Percentiles rank a stretch among this genome's conserved stretches.
These are phyloP conservation scores for Mastigias papua DNA, from an alignment of 30 jellyfish, hydroid and myxozoan species.

Conservation along the genomic window DNA sequence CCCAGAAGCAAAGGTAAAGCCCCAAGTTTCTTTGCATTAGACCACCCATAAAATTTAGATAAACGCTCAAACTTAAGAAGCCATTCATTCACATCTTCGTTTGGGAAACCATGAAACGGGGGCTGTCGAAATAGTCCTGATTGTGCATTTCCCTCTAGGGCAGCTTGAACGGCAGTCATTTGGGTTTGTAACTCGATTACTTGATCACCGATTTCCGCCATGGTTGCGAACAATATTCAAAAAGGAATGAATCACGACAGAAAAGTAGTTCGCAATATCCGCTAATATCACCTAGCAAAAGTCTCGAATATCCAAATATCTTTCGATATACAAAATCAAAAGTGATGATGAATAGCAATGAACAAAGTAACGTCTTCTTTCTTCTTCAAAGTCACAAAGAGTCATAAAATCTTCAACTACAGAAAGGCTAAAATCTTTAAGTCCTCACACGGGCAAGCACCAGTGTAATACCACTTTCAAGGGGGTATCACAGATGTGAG, in stretches of 20 bases:
- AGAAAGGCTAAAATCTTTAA: neutral
- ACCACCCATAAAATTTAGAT: constrained; percentile 25
- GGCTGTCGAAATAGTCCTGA: neutral
- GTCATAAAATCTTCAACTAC: neutral
- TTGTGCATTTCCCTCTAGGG: constrained; percentile 20
- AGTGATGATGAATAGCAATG: neutral
- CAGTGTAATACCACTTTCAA: neutral
- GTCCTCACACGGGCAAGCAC: neutral
- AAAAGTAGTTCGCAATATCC: neutral
- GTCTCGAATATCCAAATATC: neutral
- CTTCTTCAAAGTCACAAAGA: neutral
- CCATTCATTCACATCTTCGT: constrained; percentile 36
- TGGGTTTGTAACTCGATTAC: constrained; percentile 10
- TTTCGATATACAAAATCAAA: neutral
- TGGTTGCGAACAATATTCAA: neutral
- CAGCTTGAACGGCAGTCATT: constrained; percentile 28
- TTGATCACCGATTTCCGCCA: constrained; percentile 4
- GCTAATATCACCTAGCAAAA: neutral
- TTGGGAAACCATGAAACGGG: constrained; percentile 17
- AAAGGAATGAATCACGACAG: neutral
- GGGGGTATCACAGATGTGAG: neutral
- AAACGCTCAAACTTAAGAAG: constrained; percentile 37
- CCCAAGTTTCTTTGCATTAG: constrained; percentile 34
- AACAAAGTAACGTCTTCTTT: neutral
- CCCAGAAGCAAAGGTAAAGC: constrained; percentile 18